phyloP scores from a whole-genome alignment of 2,113 vertebrate genomes.

The Nyctereutes procyonoides region DNA sequence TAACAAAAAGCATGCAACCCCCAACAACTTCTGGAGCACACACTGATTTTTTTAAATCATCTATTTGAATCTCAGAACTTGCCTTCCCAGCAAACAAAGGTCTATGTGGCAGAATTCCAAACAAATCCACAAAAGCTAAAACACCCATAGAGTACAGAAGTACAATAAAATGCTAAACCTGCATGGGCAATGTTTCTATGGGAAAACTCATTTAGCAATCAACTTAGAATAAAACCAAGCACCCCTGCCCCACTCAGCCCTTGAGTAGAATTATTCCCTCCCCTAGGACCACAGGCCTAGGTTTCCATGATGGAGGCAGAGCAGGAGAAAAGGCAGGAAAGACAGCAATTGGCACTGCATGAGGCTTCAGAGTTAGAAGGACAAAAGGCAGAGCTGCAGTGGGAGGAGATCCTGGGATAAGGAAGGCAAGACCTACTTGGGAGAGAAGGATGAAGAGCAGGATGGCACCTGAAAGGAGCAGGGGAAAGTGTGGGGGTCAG shows the following conservation, averaged over 20 bases:
- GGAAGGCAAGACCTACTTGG: neutral
- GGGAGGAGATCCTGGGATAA: neutral
- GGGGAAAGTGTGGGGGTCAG: neutral
- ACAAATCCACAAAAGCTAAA: slow-evolving; percentile 25
- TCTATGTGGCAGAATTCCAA: slow-evolving; percentile 41
- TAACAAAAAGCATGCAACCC: slow-evolving; percentile 14
- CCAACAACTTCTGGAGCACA: slow-evolving; percentile 44
- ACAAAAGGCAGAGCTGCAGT: neutral
- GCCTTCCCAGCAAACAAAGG: slow-evolving; percentile 35
- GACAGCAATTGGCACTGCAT: neutral
- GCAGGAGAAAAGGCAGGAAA: slow-evolving; percentile 18
- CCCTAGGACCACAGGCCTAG: neutral
- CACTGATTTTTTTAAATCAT: slow-evolving; percentile 5
- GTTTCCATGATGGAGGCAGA: slow-evolving; percentile 14
- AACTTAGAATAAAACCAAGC: slow-evolving; percentile 25
- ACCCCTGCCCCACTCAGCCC: neutral
- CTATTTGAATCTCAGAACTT: slow-evolving; percentile 43
- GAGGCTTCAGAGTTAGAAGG: neutral
- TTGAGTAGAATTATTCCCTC: slow-evolving; percentile 20
- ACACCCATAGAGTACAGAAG: slow-evolving; percentile 20
- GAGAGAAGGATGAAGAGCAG: neutral
- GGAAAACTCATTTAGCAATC: slow-evolving; percentile 56
- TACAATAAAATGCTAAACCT: slow-evolving; percentile 47
- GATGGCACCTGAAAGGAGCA: neutral
- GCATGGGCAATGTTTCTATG: neutral